Percentiles rank a stretch among this genome's conserved stretches.
Evolutionary conservation across 1,140 invertebrate species (phyloP).

Genomic region (Ephestia elutella): DNA sequence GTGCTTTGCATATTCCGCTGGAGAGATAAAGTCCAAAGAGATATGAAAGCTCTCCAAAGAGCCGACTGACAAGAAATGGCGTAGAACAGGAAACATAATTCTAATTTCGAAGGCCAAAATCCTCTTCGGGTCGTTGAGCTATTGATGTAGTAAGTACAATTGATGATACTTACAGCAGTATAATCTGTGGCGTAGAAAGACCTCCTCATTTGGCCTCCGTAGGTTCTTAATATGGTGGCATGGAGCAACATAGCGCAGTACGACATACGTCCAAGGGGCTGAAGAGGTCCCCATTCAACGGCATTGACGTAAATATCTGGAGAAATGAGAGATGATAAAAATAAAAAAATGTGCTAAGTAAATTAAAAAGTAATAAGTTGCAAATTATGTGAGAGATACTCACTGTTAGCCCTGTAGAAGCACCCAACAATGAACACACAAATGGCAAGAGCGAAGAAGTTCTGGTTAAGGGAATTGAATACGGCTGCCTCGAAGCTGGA

Average conservation of each 20-base stretch:
- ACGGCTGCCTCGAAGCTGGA: slow-evolving; percentile 55
- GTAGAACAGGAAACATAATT: no score
- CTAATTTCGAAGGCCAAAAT: no score
- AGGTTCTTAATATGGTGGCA: slow-evolving; percentile 57
- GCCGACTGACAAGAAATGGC: no score
- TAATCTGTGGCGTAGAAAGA: slow-evolving; percentile 66
- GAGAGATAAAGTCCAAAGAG: no score
- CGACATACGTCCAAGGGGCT: slow-evolving; percentile 56
- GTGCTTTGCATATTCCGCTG: no score
- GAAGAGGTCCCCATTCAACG: slow-evolving; percentile 61
- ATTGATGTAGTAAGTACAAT: no score
- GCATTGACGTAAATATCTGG: slow-evolving; percentile 50
- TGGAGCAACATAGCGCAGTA: slow-evolving; percentile 65
- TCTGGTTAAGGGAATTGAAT: slow-evolving; percentile 63
- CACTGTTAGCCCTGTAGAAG: slow-evolving; percentile 60
- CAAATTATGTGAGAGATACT: no score
- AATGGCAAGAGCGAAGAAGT: slow-evolving; percentile 62
- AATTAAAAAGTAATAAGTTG: no score
- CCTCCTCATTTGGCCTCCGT: slow-evolving; percentile 59
- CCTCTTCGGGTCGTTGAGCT: no score
- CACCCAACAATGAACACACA: slow-evolving; percentile 62
- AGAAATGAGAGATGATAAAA: slow-evolving; percentile 11
- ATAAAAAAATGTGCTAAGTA: no score
- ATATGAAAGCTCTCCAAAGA: no score
- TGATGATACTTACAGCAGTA: slow-evolving; percentile 50